Conservation (phyloP, 2,888 invertebrate genomes). For the Mesoligia furuncula region DNA sequence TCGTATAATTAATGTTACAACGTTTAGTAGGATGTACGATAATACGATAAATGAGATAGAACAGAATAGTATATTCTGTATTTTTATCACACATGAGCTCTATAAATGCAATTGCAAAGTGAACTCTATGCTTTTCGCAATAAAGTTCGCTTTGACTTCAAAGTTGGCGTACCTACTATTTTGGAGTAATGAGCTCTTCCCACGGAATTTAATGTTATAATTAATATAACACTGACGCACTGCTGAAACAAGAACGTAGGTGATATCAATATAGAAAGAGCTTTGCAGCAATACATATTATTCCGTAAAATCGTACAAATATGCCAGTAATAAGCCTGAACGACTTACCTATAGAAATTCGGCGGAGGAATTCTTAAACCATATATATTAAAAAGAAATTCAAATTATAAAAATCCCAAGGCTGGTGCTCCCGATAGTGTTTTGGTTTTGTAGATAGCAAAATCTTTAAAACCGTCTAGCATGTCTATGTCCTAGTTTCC, state of each 20-base stretch:
- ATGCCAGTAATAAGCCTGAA: neutral
- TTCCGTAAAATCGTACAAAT: neutral
- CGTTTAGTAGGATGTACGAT: neutral
- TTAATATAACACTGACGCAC: conserved; percentile 36
- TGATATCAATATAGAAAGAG: conserved; percentile 6
- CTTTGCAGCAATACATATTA: neutral
- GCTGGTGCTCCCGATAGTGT: neutral
- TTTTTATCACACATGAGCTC: neutral
- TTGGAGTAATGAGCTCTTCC: conserved; percentile 13
- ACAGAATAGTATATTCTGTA: neutral
- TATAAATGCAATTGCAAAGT: conserved; percentile 3
- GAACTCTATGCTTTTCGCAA: neutral
- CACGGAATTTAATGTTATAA: conserved; percentile 12
- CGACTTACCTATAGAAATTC: neutral
- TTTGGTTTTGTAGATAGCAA: neutral
- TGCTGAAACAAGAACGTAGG: neutral
- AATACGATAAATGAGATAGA: neutral
- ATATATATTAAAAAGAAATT: too few species aligned
- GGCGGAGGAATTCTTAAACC: neutral
- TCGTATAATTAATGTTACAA: neutral
- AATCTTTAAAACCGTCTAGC: neutral
- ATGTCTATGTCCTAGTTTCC: neutral
- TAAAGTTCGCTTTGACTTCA: neutral
- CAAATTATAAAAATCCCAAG: neutral
- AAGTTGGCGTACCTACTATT: neutral